Evolutionary conservation across 2,888 invertebrate genomes (phyloP), one percentile per base, ranked within the genome.

Genomic region (Drosophila kuntzei): DNA sequence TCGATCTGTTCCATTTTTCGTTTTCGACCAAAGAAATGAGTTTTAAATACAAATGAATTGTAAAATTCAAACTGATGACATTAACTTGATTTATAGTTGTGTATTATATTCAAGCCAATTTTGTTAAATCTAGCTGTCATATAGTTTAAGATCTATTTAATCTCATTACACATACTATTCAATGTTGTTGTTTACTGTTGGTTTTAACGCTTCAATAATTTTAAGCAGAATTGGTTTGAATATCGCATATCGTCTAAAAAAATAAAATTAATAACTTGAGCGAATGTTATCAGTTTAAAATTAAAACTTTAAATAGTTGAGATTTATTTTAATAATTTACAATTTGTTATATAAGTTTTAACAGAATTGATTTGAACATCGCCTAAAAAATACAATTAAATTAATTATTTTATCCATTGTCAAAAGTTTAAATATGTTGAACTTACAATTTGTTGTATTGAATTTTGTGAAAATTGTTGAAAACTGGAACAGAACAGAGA

Each of bases 181-280:
- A 53, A 32, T 53, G 53, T 41, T 53, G 41, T 53, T 53, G 29
- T 29, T 53, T 41, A 53, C 18, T 32, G n/a, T 20, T 53, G 41
- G 20, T 27, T 39, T 37, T 18, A 53, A 39, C n/a, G 53, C 27
- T 39, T 37, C 27, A 37, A 51, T 16, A 25, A 16, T 2, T 29
- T 39, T 22, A 9, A 43, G 9, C 32, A 34, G 22, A 54, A 43
- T 43, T 41, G 25, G 20, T 29, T 53, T 20, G 12, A 50, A 36
- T 50, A 25, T 8, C 6, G n/a, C 8, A 8, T 43, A n/a, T 43
- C 12, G 14, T 2, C 16, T 37, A 7, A 16, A 9, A 37, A 11
- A 12, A 0, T 11, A 1, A 6, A 34, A n/a, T 5, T n/a, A 34
- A n/a, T 32, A n/a, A 2, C n/a, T 34, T 34, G 6, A n/a, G 34